Conservation (phyloP, 2,113 vertebrate genomes). For the Jaculus jaculus region DNA sequence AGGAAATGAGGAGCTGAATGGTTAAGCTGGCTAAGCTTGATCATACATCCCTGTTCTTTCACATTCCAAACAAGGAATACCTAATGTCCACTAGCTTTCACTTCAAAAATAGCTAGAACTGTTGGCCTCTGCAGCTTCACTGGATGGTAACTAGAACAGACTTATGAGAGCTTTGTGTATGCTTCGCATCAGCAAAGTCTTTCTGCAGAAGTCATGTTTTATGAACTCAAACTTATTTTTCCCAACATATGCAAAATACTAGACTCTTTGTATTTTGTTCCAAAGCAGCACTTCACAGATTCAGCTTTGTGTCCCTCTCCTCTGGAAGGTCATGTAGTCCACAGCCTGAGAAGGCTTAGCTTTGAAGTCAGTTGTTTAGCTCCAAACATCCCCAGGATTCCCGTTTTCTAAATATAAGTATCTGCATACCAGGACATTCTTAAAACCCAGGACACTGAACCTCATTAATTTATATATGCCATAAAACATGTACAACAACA, state of each 20-base stretch:
- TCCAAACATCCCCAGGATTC: not conserved
- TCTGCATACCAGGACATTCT: not conserved
- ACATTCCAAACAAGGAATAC: not conserved
- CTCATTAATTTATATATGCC: not conserved
- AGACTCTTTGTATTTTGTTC: not conserved
- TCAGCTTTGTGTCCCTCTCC: not conserved
- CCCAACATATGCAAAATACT: not conserved
- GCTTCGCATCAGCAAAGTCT: not conserved
- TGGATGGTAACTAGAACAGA: too few species aligned
- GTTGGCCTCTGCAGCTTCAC: too few species aligned
- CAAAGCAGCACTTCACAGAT: not conserved
- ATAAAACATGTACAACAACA: not conserved
- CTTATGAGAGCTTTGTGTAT: not conserved
- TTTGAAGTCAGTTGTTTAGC: not conserved
- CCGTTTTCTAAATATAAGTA: not conserved
- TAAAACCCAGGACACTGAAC: not conserved
- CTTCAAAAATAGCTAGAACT: not conserved
- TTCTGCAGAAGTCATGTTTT: not conserved
- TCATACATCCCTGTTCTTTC: not conserved
- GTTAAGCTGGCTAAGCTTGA: not conserved
- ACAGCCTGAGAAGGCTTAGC: not conserved
- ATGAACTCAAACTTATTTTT: not conserved
- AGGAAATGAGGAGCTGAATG: not conserved
- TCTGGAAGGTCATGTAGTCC: not conserved
- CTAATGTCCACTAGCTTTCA: too few species aligned